Evolutionary conservation across 2,888 invertebrate genomes (phyloP).

Genomic region (Drosophila niveifrons): DNA sequence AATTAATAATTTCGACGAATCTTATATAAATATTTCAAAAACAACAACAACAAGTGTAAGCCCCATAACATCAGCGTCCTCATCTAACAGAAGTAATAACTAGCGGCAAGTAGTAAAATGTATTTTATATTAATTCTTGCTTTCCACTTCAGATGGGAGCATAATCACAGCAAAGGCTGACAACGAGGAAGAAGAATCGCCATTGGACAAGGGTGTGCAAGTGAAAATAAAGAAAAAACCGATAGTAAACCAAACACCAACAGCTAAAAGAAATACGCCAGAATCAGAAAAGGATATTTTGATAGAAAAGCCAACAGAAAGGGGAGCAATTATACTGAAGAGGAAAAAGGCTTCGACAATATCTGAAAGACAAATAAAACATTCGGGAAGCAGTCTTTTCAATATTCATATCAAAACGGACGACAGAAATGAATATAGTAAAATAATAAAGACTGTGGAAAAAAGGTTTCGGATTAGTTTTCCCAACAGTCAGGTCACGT

Average conservation of each 20-base stretch:
- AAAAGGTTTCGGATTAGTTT: constrained; percentile 32
- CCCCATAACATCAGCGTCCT: no score
- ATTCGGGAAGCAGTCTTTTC: neutral
- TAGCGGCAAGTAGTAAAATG: no score
- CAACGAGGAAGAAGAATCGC: neutral
- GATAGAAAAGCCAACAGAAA: neutral
- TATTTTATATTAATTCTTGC: no score
- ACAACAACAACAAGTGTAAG: neutral
- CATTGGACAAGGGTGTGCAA: constrained; percentile 13
- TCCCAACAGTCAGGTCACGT: constrained; percentile 44
- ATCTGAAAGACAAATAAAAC: neutral
- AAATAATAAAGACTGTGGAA: constrained; percentile 22
- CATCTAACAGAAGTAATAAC: no score
- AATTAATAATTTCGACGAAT: neutral
- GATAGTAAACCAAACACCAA: neutral
- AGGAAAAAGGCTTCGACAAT: neutral
- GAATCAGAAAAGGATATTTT: neutral
- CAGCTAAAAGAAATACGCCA: neutral
- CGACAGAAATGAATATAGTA: neutral
- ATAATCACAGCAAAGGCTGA: neutral
- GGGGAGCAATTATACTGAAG: constrained; percentile 1
- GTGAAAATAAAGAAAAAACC: constrained; percentile 3
- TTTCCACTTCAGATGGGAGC: neutral
- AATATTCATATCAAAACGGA: neutral
- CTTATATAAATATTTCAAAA: no score